phyloP scores from a whole-genome alignment of 2,797 vertebrate species.

The Phoeniculus purpureus region DNA sequence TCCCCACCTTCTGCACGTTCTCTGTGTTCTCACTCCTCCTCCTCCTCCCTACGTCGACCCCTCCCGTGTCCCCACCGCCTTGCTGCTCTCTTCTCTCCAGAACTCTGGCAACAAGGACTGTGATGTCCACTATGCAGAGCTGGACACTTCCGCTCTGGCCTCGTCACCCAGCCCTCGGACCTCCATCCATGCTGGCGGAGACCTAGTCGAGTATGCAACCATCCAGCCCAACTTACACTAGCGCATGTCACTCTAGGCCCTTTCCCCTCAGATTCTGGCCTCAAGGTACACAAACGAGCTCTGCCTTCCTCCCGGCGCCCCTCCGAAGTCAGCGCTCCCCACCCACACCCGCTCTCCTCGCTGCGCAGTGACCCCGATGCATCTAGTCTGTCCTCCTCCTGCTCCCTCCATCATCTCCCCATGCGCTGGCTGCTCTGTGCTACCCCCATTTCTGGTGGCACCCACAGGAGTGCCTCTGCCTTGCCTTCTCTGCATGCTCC shows the following conservation, averaged over 20 bases:
- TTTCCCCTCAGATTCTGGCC: slow-evolving; percentile 87
- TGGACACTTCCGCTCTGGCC: slow-evolving; percentile 93
- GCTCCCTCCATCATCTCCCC: neutral
- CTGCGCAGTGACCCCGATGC: neutral
- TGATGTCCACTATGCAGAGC: slow-evolving; percentile 93
- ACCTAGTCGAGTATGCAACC: slow-evolving; percentile 80
- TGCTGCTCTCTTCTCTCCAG: slow-evolving; percentile 84
- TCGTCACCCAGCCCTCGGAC: slow-evolving; percentile 85
- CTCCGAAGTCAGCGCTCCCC: neutral
- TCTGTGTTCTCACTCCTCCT: neutral
- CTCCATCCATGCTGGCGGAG: slow-evolving; percentile 86
- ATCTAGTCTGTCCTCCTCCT: neutral
- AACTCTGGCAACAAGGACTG: slow-evolving; percentile 88
- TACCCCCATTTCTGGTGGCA: neutral
- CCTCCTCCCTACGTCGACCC: neutral
- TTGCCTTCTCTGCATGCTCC: slow-evolving; percentile 43
- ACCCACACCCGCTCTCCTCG: neutral
- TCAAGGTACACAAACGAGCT: slow-evolving; percentile 87
- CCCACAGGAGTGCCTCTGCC: neutral
- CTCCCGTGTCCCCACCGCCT: slow-evolving; percentile 15
- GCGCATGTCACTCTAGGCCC: slow-evolving; percentile 86
- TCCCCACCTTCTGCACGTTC: slow-evolving; percentile 6
- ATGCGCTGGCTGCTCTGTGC: neutral
- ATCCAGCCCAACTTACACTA: slow-evolving; percentile 94
- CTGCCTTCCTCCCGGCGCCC: slow-evolving; percentile 13